Evolutionary conservation across 2,113 vertebrate species (phyloP).

Genomic region (Laticauda laticaudata): DNA sequence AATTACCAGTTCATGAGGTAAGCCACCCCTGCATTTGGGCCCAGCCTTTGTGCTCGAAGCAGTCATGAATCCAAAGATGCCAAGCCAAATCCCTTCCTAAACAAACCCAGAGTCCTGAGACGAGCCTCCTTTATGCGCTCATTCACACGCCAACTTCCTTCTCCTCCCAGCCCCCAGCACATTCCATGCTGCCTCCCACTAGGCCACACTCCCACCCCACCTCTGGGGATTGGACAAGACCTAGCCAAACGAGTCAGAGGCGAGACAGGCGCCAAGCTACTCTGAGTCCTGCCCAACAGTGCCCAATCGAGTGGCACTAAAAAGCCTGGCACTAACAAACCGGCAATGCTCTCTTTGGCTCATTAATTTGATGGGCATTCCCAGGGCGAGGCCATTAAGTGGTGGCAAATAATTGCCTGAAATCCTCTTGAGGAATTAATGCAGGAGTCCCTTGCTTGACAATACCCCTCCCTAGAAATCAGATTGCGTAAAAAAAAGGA

Average conservation of each 20-base stretch:
- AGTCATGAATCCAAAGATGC: background rate
- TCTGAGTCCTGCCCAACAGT: background rate
- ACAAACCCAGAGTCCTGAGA: background rate
- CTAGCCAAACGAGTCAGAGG: background rate
- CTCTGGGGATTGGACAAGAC: background rate
- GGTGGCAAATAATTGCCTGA: slow-evolving; percentile 1
- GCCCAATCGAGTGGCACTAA: slow-evolving; percentile 2
- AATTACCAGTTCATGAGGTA: background rate
- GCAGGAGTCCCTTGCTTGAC: background rate
- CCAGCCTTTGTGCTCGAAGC: background rate
- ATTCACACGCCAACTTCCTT: background rate
- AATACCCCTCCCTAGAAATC: background rate
- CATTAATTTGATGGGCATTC: slow-evolving; percentile 27
- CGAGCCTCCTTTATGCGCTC: background rate
- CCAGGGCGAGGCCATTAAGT: slow-evolving; percentile 6
- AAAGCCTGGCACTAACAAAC: background rate
- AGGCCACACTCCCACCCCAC: background rate
- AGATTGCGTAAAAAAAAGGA: background rate
- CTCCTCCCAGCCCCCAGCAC: background rate
- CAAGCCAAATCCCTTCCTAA: background rate
- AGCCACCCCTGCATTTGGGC: background rate
- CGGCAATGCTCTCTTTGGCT: background rate
- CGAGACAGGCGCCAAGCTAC: background rate
- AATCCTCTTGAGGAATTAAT: background rate
- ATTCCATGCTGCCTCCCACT: background rate